Base-by-base conservation (phyloP, 2,797 vertebrate genomes). In the Neosilurus hyrtlii region DNA sequence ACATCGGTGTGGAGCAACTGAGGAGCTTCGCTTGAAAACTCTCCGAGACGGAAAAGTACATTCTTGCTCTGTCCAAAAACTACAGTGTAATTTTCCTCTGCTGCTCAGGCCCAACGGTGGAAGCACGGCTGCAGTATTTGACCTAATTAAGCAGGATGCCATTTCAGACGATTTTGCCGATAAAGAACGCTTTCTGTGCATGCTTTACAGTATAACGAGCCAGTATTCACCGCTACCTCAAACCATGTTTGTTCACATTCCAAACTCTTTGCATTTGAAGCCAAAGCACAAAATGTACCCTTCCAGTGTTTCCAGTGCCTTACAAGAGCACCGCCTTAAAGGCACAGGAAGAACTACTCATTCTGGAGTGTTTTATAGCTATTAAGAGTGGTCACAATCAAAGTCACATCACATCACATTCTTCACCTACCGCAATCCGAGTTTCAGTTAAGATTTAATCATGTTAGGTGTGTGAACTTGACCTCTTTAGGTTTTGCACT, bases 251-350 rank as follows among this genome's bases (percentile, higher is more conserved):
- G 65, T 76, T 84, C 83, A 71, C 83, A 81, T 81, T 81, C 72
- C 83, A 81, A 63, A 75, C 78, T 67, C 78, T 74, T 26, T 79
- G 78, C 77, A 84, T 57, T 65, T 63, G 62, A 75, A 71, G 78
- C 83, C 82, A 79, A 56, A 72, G 82, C 76, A 79, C 76, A 84
- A 79, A 54, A 67, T 75, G 83, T 73, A 65, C 83, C 52, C 26
- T 59, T 85, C 73, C 84, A 82, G 66, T 18, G 80, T 85, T 84
- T 80, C 78, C 83, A 84, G 52, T 80, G 83, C 78, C 52, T 67
- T 83, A 79, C 76, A 83, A 49, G 57, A 83, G 59, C 30, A 0
- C 30, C 14, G 66, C 16, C 66, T 83, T 79, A 79, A 72, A 83
- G 59, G 22, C 63, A 79, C 82, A 79, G 66, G 5, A 30, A 66